Conservation (phyloP, 1,140 invertebrate species). For the Heliconius hermathena region DNA sequence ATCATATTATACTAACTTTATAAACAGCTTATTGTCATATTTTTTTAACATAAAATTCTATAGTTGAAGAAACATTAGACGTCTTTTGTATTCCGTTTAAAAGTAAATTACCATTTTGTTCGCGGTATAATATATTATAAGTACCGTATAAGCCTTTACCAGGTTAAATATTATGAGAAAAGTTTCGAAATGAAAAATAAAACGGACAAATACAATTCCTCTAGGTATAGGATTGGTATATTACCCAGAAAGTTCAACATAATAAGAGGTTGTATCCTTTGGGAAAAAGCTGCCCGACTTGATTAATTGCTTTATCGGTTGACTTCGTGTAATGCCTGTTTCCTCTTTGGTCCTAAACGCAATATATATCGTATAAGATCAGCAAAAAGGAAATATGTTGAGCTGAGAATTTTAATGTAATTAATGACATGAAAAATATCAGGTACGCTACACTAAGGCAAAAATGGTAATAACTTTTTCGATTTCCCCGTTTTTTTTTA, state of each 20-base stretch:
- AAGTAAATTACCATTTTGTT: no score
- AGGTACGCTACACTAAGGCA: not conserved
- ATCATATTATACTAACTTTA: no score
- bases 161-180: no score
- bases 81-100: no score
- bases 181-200: no score
- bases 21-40: no score
- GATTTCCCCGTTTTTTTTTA: slow-evolving; percentile 20
- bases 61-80: no score
- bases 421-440: slow-evolving; percentile 15
- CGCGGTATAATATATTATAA: no score
- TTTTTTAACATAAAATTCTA: no score
- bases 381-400: not conserved
- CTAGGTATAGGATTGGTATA: no score
- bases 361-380: not conserved
- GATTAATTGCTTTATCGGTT: slow-evolving; percentile 35
- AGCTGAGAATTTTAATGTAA: not conserved
- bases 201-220: no score
- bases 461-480: slow-evolving; percentile 24
- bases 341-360: not conserved
- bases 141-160: no score
- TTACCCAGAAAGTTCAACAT: slow-evolving; percentile 10
- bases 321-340: not conserved
- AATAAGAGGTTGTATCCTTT: slow-evolving; percentile 19
- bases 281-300: slow-evolving; percentile 28